A percentile compares a stretch with the other conserved stretches of the same genome.
These are phyloP conservation scores for Drosophila atripex DNA, from an alignment of 2,888 invertebrate genomes.

Conservation along the genomic window DNA sequence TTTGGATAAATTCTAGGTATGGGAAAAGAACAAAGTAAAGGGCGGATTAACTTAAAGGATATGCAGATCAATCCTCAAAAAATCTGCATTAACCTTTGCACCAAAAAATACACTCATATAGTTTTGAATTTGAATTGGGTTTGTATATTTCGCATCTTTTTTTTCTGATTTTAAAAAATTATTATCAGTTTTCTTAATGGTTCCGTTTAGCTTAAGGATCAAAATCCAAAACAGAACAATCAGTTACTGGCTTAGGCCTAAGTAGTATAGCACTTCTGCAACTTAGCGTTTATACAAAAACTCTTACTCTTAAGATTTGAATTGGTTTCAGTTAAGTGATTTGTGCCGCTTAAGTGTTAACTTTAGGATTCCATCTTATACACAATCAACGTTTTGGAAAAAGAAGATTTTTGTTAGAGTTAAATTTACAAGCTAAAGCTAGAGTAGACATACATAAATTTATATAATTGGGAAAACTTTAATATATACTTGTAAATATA, in stretches of 20 bases:
- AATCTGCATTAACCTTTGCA: not conserved
- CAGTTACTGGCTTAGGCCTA: conserved; percentile 36
- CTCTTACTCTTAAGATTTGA: conserved; percentile 34
- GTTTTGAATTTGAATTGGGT: conserved; percentile 4
- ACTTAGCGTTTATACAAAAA: conserved; percentile 41
- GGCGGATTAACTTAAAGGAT: too few relatives aligned
- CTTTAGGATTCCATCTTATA: conserved; percentile 60
- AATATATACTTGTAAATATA: conserved; percentile 33
- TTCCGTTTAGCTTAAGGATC: conserved; percentile 37
- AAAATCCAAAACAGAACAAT: conserved; percentile 46
- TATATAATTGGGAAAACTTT: conserved; percentile 27
- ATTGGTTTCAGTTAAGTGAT: conserved; percentile 67
- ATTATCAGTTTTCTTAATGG: conserved; percentile 53
- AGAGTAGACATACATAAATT: conserved; percentile 29
- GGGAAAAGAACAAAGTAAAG: too few relatives aligned
- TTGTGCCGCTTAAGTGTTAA: conserved; percentile 80
- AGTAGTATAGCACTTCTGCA: conserved; percentile 21
- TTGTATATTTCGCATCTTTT: conserved; percentile 40
- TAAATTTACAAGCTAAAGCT: conserved; percentile 32
- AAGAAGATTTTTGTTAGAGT: conserved; percentile 26
- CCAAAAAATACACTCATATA: not conserved
- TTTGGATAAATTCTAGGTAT: too few relatives aligned
- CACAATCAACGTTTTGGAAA: conserved; percentile 44
- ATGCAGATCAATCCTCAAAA: too few relatives aligned
- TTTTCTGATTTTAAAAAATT: conserved; percentile 43